Evolutionary conservation across 2,888 invertebrate species (phyloP), one percentile per base, ranked within the genome.

Genomic region (Auanema freiburgensis): DNA sequence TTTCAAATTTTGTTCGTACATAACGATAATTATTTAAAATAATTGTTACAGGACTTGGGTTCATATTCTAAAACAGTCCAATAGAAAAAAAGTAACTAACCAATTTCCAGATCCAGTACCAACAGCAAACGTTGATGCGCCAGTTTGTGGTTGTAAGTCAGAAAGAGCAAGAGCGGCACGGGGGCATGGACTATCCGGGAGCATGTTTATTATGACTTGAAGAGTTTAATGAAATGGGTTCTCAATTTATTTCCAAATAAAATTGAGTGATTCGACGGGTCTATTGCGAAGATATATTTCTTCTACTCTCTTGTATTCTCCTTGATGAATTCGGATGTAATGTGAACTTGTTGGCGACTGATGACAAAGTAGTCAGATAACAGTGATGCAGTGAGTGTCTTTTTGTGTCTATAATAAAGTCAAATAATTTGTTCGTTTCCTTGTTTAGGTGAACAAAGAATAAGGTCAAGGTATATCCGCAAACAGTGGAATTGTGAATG

Each of bases 121-220:
- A 56, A 72, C 67, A 42, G 72, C 60, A 64, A 72, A 70, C 51
- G 71, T 76, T 10, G 72, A 72, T 43, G 76, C 72, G 40, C 77
- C 74, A 46, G 77, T 75, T 62, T 79, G 74, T 10, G 74, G 74
- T 63, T 79, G 82, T n/a, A 82, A 70, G 59, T 82, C 82, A 68
- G 78, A 79, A 51, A 82, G 76, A 60, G 82, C 82, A 51, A 82
- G 70, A 43, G 80, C 82, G 52, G 80, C 79, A 57, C 82, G 81
- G 55, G 82, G 82, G 12, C 79, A 81, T 68, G 80, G 82, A 50
- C 77, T 76, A 60, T 81, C 80, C 46, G 81, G 81, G 60, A 81
- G 77, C 79, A 81, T 81, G 18, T 46, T 63, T 42, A 25, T 21
- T 56, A 24, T 23, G 16, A 1, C 1, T 21, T 58, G n/a, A 2